Base-by-base conservation (phyloP, 2,113 vertebrate genomes). In the Cyanoliseus patagonus region DNA sequence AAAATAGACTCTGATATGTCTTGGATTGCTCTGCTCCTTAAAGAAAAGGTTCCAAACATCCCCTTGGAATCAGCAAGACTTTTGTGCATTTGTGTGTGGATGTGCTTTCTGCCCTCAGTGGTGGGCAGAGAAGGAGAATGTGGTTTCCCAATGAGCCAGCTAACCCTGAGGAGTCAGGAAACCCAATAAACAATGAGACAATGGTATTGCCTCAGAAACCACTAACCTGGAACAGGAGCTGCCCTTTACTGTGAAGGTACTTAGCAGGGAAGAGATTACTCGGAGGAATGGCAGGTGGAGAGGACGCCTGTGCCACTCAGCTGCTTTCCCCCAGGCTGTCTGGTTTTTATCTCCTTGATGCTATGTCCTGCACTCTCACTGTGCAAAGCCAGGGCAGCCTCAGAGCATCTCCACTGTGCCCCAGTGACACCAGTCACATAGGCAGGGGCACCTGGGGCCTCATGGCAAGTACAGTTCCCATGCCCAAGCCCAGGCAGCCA, bases 81-180 rank as follows among this genome's bases (percentile, higher is more conserved):
- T 66, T 20, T 30, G 27, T 9, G 10, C 28, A 17, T 8, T 4
- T 33, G 69, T 46, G 16, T 4, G 0, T 10, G 31, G 17, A 39
- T 1, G 3, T 28, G 24, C 42, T 62, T 51, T 15, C 0, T 1
- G 4, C 35, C 23, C 67, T 33, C 0, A 0, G 57, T 25, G 75
- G 23, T 1, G 3, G 27, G 41, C 63, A 53, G 42, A 67, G 11
- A 11, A 33, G 44, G 28, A 62, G 61, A 53, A 46, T 0, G 1
- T 23, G 37, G 47, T 46, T 68, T 64, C 46, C 70, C 18, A 35
- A 37, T 0, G 5, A 78, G 46, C 31, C 57, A 75, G 78, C 70
- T 80, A 4, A 0, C 47, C 30, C 62, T 18, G 35, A 44, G 66
- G 4, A 44, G 19, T 24, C 85, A 75, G 82, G 18, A 84, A 78